Evolutionary conservation across 2,888 invertebrate species (phyloP).

Genomic region (Dinocampus coccinellae): DNA sequence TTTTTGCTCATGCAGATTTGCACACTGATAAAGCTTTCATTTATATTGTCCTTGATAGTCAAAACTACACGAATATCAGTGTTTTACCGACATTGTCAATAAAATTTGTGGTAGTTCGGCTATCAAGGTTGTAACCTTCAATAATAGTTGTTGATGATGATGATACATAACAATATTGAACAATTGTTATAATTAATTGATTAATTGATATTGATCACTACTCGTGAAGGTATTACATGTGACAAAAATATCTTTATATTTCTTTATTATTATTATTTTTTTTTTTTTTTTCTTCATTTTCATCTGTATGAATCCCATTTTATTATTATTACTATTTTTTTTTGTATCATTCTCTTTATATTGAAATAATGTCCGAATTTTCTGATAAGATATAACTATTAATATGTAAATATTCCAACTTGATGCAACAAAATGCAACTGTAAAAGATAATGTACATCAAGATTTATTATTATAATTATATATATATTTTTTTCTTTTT

Average conservation of each 20-base stretch:
- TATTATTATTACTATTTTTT: not conserved
- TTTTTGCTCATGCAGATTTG: not conserved
- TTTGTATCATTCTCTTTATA: too few relatives aligned
- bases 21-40: not conserved
- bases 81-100: too few relatives aligned
- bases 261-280: too few relatives aligned
- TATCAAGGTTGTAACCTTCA: not conserved
- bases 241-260: constrained; percentile 1
- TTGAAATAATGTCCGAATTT: not conserved
- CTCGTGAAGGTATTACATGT: constrained; percentile 4
- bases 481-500: too few relatives aligned
- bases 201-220: not conserved
- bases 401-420: not conserved
- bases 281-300: too few relatives aligned
- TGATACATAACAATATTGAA: not conserved
- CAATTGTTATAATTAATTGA: constrained; percentile 5
- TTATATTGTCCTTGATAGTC: too few relatives aligned
- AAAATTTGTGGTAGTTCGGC: too few relatives aligned
- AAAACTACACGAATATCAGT: too few relatives aligned
- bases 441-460: not conserved
- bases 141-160: not conserved
- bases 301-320: not conserved
- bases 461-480: not conserved
- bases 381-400: not conserved
- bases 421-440: not conserved